Base-by-base conservation (phyloP, 2,113 vertebrate genomes). In the Planiliza haematocheilus region DNA sequence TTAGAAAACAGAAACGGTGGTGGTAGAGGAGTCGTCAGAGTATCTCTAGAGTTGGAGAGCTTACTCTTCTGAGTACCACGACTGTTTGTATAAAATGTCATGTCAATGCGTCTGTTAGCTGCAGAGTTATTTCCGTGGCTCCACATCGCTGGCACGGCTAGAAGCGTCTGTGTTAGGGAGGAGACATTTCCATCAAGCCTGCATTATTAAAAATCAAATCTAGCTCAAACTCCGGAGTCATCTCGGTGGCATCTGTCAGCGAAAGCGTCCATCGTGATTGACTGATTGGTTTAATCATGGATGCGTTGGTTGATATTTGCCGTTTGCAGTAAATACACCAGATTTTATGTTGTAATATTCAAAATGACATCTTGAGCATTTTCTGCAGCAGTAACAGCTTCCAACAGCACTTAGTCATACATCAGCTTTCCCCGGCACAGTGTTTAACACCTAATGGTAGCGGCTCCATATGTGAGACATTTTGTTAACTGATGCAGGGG, bases 381-480 rank as follows among this genome's bases (percentile, higher is more conserved):
- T 24, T 55, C 53, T 49, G 36, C 48, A 18, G 36, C 12, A 18
- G 36, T 42, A 70, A 53, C 68, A 73, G 68, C 55, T 21, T 79
- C 34, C 24, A 18, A 12, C 2, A 42, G 37, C 41, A 72, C 52
- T 74, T 68, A 82, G 61, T 71, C 69, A 80, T 18, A 34, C 55
- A 55, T 61, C 71, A 34, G 24, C 60, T 50, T 67, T 30, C 30
- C 38, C 24, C 58, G 20, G 64, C 57, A 64, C 45, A 41, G 53
- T 66, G 48, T 65, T 65, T 46, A 59, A 41, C 38, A 57, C 42
- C 24, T 70, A 48, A 55, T 14, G 13, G 34, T 37, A 30, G 21
- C n/a, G 16, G 64, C 1, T 53, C 77, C 62, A 83, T 60, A 67
- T 74, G 74, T 4, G 38, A 74, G 57, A 55, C 46, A 61, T 67